Evolutionary conservation across 2,888 invertebrate species (phyloP).

Genomic region (Clistopyga incitator): DNA sequence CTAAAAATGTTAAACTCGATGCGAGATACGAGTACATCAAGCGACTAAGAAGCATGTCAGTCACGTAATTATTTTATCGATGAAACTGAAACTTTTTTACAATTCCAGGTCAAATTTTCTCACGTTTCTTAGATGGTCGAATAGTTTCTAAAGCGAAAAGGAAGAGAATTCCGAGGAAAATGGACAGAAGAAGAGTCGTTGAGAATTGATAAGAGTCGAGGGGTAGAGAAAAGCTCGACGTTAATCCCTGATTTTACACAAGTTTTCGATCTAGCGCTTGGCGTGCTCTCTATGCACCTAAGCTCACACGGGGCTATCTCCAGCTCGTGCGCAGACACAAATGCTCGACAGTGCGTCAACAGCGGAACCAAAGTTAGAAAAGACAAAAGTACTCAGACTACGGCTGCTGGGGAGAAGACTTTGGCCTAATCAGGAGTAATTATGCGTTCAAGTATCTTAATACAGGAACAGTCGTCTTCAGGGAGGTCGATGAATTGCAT

Average conservation of each 20-base stretch:
- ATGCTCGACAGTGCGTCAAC: neutral
- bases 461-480: constrained; percentile 44
- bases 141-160: neutral
- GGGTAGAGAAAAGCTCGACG: neutral
- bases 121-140: neutral
- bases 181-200: neutral
- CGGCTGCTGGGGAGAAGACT: neutral
- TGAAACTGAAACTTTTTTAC: neutral
- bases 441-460: constrained; percentile 49
- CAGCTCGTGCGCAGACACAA: neutral
- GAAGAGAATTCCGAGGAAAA: neutral
- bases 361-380: neutral
- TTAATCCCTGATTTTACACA: neutral
- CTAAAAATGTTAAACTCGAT: too few relatives aligned
- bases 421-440: constrained; percentile 51
- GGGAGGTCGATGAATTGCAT: constrained; percentile 42
- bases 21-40: neutral
- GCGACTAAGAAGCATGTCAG: constrained; percentile 26
- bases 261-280: neutral
- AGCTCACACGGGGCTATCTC: neutral
- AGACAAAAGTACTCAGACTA: constrained; percentile 20
- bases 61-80: constrained; percentile 57
- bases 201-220: neutral
- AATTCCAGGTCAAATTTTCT: neutral
- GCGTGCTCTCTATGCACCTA: neutral